phyloP scores from a whole-genome alignment of 2,797 vertebrate species.

The Acomys russatus region DNA sequence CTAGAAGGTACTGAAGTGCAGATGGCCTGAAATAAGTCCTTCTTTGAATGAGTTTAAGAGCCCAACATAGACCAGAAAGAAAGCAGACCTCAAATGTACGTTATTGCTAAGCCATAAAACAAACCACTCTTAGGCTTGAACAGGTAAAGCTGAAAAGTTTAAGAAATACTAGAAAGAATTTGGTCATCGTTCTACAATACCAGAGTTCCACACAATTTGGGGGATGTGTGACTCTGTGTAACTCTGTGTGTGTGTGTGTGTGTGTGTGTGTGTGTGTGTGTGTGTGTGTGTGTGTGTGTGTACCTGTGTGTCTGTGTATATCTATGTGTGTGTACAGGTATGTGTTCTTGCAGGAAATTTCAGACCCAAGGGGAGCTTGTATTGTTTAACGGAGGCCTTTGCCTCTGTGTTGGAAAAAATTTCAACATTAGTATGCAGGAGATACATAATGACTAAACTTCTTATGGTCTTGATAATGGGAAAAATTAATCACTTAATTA shows the following conservation, averaged over 20 bases:
- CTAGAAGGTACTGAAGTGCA: neutral
- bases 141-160: neutral
- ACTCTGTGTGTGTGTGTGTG: neutral
- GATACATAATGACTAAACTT: slow-evolving; percentile 12
- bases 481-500: neutral
- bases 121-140: neutral
- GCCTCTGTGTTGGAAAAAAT: slow-evolving; percentile 7
- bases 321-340: neutral
- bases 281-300: neutral
- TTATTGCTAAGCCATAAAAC: neutral
- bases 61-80: neutral
- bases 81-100: neutral
- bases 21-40: slow-evolving; percentile 3
- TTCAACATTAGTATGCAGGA: neutral
- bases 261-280: neutral
- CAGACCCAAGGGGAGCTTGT: neutral
- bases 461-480: neutral
- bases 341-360: neutral
- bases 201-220: neutral
- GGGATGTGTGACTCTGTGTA: neutral
- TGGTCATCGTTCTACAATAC: neutral
- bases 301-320: neutral
- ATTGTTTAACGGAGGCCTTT: neutral
- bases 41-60: slow-evolving; percentile 13
- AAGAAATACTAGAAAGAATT: neutral